phyloP scores from a whole-genome alignment of 1,140 invertebrate genomes.

The Dendroctonus ponderosae region DNA sequence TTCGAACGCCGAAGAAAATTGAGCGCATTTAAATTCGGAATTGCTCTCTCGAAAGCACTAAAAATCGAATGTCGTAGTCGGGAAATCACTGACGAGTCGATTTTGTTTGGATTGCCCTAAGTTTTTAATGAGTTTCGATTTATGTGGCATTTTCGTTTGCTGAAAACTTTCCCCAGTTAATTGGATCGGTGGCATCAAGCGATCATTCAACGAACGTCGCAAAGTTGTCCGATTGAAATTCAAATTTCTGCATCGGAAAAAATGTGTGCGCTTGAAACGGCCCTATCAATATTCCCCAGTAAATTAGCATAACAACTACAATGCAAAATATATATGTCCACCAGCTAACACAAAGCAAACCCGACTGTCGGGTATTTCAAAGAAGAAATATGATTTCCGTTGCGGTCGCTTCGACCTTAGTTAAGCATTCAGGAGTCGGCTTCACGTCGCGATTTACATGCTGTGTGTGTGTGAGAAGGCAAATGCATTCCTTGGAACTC shows the following conservation, averaged over 20 bases:
- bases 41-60: constrained; percentile 19
- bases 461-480: constrained; percentile 18
- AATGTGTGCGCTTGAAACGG: neutral
- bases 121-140: constrained; percentile 22
- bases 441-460: constrained; percentile 15
- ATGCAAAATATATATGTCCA: constrained; percentile 8
- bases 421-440: constrained; percentile 21
- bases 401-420: constrained; percentile 3
- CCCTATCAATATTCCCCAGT: neutral
- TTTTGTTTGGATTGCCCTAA: constrained; percentile 12
- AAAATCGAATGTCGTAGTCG: constrained; percentile 18
- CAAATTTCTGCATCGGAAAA: too few relatives aligned
- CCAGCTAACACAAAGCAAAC: constrained; percentile 7
- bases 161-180: too few relatives aligned
- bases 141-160: neutral
- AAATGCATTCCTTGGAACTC: constrained; percentile 23
- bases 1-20: constrained; percentile 20
- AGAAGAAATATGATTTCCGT: constrained; percentile 25
- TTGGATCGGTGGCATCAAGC: too few relatives aligned
- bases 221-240: too few relatives aligned
- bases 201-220: too few relatives aligned
- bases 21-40: constrained; percentile 27
- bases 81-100: constrained; percentile 14
- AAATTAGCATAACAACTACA: constrained; percentile 5
- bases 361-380: neutral